phyloP scores from a whole-genome alignment of 2,113 vertebrate genomes.

The Accipiter cooperii region DNA sequence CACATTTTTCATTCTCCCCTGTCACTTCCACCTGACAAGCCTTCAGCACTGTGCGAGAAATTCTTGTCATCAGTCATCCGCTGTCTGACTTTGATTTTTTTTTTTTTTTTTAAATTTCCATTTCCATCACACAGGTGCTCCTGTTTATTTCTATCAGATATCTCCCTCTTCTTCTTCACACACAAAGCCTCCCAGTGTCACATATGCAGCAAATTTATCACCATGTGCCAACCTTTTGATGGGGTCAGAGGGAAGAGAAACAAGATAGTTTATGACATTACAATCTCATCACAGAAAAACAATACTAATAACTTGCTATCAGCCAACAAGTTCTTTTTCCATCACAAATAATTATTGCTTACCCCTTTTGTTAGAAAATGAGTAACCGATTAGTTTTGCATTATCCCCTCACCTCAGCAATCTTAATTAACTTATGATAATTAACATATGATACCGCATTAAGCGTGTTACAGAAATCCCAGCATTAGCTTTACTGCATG shows the following conservation, averaged over 20 bases:
- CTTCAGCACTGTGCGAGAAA: background rate
- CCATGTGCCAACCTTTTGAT: background rate
- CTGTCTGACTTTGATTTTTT: background rate
- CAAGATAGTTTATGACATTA: background rate
- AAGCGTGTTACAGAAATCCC: background rate
- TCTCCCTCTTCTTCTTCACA: background rate
- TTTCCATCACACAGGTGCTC: background rate
- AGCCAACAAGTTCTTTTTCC: background rate
- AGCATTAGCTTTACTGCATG: background rate
- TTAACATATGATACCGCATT: background rate
- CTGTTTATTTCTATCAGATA: background rate
- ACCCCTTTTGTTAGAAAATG: background rate
- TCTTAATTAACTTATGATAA: background rate
- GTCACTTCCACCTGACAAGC: background rate
- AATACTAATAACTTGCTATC: background rate
- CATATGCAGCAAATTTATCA: background rate
- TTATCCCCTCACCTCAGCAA: background rate
- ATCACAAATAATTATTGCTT: background rate
- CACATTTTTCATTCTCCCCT: background rate
- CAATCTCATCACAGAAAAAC: background rate
- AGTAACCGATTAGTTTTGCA: background rate
- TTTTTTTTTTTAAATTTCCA: background rate
- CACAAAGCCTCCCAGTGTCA: background rate
- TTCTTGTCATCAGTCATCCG: background rate
- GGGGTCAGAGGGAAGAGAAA: background rate